Base-by-base conservation (phyloP, 2,888 invertebrate genomes). In the Zygogramma bicolorata region DNA sequence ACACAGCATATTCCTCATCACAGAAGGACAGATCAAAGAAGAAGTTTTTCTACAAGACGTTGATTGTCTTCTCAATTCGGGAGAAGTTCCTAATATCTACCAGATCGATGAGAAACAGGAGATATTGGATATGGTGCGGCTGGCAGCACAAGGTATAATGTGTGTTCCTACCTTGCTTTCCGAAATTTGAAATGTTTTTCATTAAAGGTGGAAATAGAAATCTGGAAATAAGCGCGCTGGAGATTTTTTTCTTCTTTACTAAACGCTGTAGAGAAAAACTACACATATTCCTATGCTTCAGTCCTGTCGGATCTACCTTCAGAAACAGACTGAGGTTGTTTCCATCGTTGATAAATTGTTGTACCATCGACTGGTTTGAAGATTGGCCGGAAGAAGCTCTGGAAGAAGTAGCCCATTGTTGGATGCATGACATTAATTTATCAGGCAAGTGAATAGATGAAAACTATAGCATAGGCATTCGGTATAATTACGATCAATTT, bases 301-400 rank as follows among this genome's bases (percentile, higher is more conserved):
- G 95, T 85, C 96, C 97, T 0, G 93, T 96, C 60, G 95, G 95
- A 3, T 92, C 94, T 79, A 90, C 94, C 0, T 96, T 96, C 85
- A 89, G 95, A 75, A 91, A 90, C 74, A 89, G 95, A 75, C 86
- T 96, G 15, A 88, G 95, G 65, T 89, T 95, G 78, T 96, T 93
- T 86, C 96, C 96, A 0, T 94, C 95, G 8, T 88, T 97, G 57
- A 93, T 96, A 42, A 96, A 95, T 85, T 95, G 95, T 85, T 96
- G 95, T 84, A 96, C 95, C 3, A 95, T 96, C 69, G 95, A 96
- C 83, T 96, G 96, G 96, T 96, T 94, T 85, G 93, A 95, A 84
- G 92, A 93, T 69, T 96, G 96, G 96, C 96, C 96, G 4, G 94
- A 95, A 86, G 94, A 95, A 84, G 95, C 96, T 2, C 87, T 97